Evolutionary conservation across 2,888 invertebrate genomes (phyloP), one percentile per base, ranked within the genome.

Genomic region (Dromius quadrimaculatus): DNA sequence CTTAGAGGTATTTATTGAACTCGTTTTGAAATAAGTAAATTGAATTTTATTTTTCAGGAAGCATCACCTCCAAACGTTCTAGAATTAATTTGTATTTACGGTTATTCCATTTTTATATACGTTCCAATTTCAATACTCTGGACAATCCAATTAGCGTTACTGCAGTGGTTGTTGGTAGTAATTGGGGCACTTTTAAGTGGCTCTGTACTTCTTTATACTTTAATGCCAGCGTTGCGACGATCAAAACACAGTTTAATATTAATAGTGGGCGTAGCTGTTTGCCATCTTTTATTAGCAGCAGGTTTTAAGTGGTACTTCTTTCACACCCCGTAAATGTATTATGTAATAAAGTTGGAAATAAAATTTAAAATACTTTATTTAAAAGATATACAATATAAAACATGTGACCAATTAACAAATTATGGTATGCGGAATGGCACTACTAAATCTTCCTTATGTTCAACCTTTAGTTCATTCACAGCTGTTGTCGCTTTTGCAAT

Each of bases 71-170:
- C 91, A 15, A 87, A 91, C 15, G 85, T 95, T 79, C 85, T 97
- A 75, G 95, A 98, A 74, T 86, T 98, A 6, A 88, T 98, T 79
- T 97, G 97, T 81, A 87, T 97, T 6, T 98, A 98, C 79, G 98
- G 98, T 5, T 98, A 98, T 82, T 97, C 97, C 0, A 84, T 98
- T 47, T 90, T 95, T 28, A 93, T 97, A 78, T 98, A 95, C 83
- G 90, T 98, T 78, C 98, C 98, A 2, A 92, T 96, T 5, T 93
- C 97, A 1, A 89, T 97, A 74, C 84, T 98, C 38, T 97, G 97
- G 95, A 90, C 94, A 0, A 92, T 98, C 76, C 93, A 91, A 81
- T 86, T 90, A 65, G 77, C 75, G 17, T 89, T 92, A 87, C 85
- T 98, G 23, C 96, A 96, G 78, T 98, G 97, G 97, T 78, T 90